These are phyloP conservation scores for Rhombomys opimus DNA, from an alignment of 2,113 vertebrate species.

Conservation along the genomic window DNA sequence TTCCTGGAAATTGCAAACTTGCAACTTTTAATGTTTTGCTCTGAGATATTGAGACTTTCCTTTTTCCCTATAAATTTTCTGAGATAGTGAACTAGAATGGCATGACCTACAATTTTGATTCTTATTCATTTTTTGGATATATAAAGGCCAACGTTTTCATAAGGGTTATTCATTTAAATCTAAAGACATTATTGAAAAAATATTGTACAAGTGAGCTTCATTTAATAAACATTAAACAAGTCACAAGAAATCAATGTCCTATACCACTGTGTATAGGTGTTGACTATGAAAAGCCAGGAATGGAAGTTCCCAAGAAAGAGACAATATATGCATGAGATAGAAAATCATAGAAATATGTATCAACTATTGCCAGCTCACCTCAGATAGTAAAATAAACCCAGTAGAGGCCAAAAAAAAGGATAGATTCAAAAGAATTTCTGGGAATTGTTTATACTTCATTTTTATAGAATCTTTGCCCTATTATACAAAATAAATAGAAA, in stretches of 20 bases:
- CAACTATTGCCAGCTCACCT: rapidly evolving
- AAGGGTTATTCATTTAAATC: not conserved
- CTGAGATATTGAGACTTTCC: not conserved
- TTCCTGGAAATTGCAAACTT: not conserved
- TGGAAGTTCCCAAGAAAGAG: not conserved
- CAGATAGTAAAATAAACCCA: not conserved
- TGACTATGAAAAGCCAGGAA: not conserved
- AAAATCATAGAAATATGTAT: not conserved
- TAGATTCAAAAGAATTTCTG: not conserved
- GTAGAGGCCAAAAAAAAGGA: not conserved
- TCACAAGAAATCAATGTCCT: not conserved
- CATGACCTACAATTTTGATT: not conserved
- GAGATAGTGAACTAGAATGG: not conserved
- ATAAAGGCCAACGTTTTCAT: not conserved
- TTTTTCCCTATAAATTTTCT: not conserved
- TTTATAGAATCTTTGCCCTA: not conserved
- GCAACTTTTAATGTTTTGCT: not conserved
- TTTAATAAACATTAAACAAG: not conserved
- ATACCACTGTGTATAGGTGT: not conserved
- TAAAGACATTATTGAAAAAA: not conserved
- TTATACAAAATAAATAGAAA: not conserved
- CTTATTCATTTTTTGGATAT: not conserved
- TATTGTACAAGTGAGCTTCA: not conserved
- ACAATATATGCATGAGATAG: not conserved
- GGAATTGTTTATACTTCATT: not conserved